Base-by-base conservation (phyloP, 1,140 invertebrate genomes). In the Zaprionus vittiger region DNA sequence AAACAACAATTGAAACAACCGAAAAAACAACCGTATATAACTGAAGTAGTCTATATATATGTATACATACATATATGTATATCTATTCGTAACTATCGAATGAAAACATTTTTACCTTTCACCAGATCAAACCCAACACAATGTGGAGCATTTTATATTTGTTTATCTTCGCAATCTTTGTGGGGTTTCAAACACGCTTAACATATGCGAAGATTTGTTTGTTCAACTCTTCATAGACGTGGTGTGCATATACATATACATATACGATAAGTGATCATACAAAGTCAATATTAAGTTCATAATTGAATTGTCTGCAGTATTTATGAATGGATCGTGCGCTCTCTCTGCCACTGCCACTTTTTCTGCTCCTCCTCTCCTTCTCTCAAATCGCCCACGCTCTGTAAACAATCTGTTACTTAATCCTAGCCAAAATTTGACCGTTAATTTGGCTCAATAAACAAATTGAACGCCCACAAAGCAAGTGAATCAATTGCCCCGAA, bases 371-470 rank as follows among this genome's bases (percentile, higher is more conserved):
- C 15, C 6, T 6, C 15, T n/a, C 2, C n/a, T 7, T 1, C 41
- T 17, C 11, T 4, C 41, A 9, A 17, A 17, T 17, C n/a, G n/a
- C 41, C 41, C 41, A 47, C 41, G 41, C 41, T 52, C 47, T 52
- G 47, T 52, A 24, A 24, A 24, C 47, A 52, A 22, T 22, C 20
- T 52, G 9, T 24, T 52, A 52, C 20, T 52, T 52, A 52, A 52
- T 52, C 47, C 41, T 47, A 47, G 41, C 2, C 41, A 47, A 47
- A 47, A 7, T 52, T 52, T 2, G 11, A 20, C 11, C 47, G 47
- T 52, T 56, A 79, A 82, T 82, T 75, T 70, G 41, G 59, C 71
- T 83, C 79, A 84, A 64, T 71, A 70, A 77, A 81, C 59, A 55
- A 64, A 72, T 63, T 62, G 52, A 52, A 28, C 24, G 26, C 52